phyloP scores from a whole-genome alignment of 2,888 invertebrate species.

The Thera obeliscata region DNA sequence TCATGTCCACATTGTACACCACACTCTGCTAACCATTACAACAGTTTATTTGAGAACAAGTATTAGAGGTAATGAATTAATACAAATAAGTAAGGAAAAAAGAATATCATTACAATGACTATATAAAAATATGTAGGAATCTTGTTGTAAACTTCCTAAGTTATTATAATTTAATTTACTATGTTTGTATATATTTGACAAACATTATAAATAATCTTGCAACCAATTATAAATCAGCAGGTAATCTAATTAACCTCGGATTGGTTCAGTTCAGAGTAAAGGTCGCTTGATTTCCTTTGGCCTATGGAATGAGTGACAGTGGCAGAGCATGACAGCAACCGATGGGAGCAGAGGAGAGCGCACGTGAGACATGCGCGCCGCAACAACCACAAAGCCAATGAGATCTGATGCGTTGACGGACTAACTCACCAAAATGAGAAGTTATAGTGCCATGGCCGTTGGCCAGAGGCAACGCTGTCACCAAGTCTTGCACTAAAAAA shows the following conservation, averaged over 20 bases:
- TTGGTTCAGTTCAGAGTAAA: conserved; percentile 16
- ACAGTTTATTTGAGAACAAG: background rate
- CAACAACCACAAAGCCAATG: conserved; percentile 82
- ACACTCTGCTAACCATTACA: conserved; percentile 10
- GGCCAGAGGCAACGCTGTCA: conserved; percentile 84
- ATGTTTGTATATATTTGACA: background rate
- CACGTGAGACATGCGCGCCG: conserved; percentile 77
- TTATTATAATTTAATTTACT: background rate
- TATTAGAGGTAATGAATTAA: background rate
- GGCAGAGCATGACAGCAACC: conserved; percentile 46
- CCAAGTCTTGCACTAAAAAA: conserved; percentile 85
- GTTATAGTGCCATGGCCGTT: conserved; percentile 83
- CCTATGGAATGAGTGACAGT: background rate
- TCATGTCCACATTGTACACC: background rate
- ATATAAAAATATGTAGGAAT: background rate
- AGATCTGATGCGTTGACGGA: conserved; percentile 70
- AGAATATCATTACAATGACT: background rate
- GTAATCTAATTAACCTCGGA: conserved; percentile 29
- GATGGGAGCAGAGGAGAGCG: conserved; percentile 61
- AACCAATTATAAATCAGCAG: conserved; percentile 32
- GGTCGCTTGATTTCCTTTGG: conserved; percentile 26
- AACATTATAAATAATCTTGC: conserved; percentile 21
- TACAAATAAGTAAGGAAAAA: background rate
- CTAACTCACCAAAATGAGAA: conserved; percentile 84
- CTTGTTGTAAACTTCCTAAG: background rate